Evolutionary conservation across 37 sponge, comb jelly and placozoan genomes (phyloP).

Genomic region (Spongilla lacustris): DNA sequence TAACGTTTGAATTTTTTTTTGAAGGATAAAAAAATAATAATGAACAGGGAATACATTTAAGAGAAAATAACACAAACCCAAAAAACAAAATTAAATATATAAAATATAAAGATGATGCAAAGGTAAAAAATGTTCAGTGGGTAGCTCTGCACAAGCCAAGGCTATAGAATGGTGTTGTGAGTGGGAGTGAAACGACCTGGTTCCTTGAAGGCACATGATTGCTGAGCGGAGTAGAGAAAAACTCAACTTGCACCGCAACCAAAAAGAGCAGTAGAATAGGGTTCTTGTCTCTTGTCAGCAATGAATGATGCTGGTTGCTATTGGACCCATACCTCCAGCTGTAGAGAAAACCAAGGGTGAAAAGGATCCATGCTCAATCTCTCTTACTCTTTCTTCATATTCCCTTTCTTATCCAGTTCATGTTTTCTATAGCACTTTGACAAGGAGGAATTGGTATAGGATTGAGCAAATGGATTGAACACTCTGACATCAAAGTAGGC

Average conservation of each 20-base stretch:
- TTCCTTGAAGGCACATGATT: background rate
- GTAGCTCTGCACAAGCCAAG: no score
- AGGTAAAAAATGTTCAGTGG: no score
- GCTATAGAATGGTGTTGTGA: no score
- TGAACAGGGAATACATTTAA: no score
- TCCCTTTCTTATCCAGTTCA: slow-evolving; percentile 2
- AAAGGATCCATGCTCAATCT: background rate
- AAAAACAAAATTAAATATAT: no score
- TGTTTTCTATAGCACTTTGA: background rate
- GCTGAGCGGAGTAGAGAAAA: background rate
- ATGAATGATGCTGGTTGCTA: background rate
- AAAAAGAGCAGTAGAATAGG: background rate
- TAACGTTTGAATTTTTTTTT: no score
- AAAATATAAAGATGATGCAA: no score
- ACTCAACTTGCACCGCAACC: background rate
- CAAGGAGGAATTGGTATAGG: background rate
- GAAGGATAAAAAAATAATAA: no score
- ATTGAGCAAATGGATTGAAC: slow-evolving; percentile 38
- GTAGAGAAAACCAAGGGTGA: background rate
- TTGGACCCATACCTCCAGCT: background rate
- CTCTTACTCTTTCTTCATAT: slow-evolving; percentile 11
- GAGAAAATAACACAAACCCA: no score
- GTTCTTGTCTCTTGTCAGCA: no score
- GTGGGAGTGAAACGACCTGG: background rate
- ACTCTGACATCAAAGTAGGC: slow-evolving; percentile 64